These are phyloP conservation scores for Dipodomys ordii DNA, from an alignment of 2,113 vertebrate genomes.

Conservation along the genomic window DNA sequence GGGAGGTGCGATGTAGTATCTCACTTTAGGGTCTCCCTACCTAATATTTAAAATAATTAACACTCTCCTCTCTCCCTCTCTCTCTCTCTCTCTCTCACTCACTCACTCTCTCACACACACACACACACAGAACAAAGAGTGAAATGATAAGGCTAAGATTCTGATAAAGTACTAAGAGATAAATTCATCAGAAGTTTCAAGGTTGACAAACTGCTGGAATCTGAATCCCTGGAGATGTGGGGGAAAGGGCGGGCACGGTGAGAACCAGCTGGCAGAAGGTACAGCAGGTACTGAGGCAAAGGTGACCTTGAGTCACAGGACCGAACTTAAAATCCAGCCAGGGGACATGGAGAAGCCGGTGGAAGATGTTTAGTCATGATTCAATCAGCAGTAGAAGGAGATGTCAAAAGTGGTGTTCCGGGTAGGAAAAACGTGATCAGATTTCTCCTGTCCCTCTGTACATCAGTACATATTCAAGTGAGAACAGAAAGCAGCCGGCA, in stretches of 20 bases:
- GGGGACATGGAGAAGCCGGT: not conserved
- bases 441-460: not conserved
- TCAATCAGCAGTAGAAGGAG: not conserved
- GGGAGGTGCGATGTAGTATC: not conserved
- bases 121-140: not conserved
- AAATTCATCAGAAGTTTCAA: not conserved
- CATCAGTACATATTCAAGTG: not conserved
- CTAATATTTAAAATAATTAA: not conserved
- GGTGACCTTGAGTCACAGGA: not conserved
- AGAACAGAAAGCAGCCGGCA: conserved; percentile 8
- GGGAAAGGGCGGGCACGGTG: not conserved
- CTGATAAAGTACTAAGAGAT: not conserved
- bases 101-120: not conserved
- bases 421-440: not conserved
- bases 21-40: not conserved
- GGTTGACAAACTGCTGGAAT: not conserved
- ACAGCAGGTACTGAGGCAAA: not conserved
- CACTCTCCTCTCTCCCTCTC: too few relatives aligned
- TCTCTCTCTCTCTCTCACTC: too few relatives aligned
- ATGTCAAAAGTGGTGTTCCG: not conserved
- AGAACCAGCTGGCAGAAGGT: not conserved
- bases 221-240: not conserved
- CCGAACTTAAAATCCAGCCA: not conserved
- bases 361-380: not conserved
- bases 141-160: not conserved